These are phyloP conservation scores for Lasioglossum zephyrum DNA, from an alignment of 2,888 invertebrate genomes.

Conservation along the genomic window DNA sequence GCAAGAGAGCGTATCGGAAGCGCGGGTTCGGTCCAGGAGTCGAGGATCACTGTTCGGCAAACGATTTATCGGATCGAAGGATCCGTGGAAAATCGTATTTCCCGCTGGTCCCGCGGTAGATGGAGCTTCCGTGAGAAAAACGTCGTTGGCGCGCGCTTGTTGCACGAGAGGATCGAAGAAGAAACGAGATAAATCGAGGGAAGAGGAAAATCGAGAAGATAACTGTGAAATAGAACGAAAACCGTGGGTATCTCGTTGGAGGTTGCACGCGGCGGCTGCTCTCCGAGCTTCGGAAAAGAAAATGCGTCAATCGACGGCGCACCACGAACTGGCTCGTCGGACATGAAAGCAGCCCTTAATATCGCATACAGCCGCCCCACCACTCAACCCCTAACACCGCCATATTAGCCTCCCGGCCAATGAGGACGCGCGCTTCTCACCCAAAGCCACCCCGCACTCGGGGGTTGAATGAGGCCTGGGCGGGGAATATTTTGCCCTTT, in stretches of 20 bases:
- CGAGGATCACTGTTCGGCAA: slow-evolving; percentile 51
- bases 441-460: slow-evolving; percentile 79
- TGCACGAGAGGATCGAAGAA: not conserved
- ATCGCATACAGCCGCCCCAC: slow-evolving; percentile 78
- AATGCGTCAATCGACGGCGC: slow-evolving; percentile 85
- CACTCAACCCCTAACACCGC: slow-evolving; percentile 79
- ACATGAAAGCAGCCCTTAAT: slow-evolving; percentile 83
- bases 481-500: slow-evolving; percentile 83
- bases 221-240: slow-evolving; percentile 5
- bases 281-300: slow-evolving; percentile 62
- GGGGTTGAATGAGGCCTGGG: slow-evolving; percentile 83
- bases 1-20: slow-evolving; percentile 12
- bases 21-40: not conserved
- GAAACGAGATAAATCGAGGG: not conserved
- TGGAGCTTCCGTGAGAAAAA: slow-evolving; percentile 47
- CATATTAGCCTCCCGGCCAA: slow-evolving; percentile 85
- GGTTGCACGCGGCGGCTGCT: slow-evolving; percentile 53
- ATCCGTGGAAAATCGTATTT: slow-evolving; percentile 65
- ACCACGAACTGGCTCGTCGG: slow-evolving; percentile 85
- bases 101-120: slow-evolving; percentile 63
- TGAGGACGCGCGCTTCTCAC: slow-evolving; percentile 83
- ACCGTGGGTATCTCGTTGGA: not conserved
- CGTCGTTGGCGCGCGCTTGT: slow-evolving; percentile 24
- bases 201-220: not conserved
- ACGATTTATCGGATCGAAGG: slow-evolving; percentile 17